Conservation (phyloP, 1,140 invertebrate species). For the Drosophila pallidifrons region DNA sequence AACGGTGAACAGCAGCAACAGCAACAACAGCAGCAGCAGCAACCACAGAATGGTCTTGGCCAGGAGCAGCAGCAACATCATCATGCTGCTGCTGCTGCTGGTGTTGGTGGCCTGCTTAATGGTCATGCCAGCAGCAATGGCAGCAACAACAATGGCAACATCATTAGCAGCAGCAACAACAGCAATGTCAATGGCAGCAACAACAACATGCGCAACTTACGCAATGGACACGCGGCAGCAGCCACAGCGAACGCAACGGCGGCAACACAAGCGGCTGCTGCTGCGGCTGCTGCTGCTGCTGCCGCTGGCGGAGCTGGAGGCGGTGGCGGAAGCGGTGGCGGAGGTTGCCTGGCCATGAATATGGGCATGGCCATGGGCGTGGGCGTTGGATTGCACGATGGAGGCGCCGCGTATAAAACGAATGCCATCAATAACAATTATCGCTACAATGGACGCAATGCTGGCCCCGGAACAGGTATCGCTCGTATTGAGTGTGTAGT, state of each 20-base stretch:
- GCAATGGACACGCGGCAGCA: slow-evolving; percentile 56
- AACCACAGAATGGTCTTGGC: slow-evolving; percentile 52
- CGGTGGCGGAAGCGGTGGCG: slow-evolving; percentile 2
- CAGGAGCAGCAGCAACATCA: slow-evolving; percentile 65
- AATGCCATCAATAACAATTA: slow-evolving; percentile 85
- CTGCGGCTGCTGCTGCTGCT: slow-evolving; percentile 22
- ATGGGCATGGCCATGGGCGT: slow-evolving; percentile 12
- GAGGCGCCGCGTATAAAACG: slow-evolving; percentile 69
- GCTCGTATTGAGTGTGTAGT: slow-evolving; percentile 71
- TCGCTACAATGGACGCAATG: slow-evolving; percentile 84
- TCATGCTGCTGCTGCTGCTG: slow-evolving; percentile 22
- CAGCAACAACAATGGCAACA: slow-evolving; percentile 7
- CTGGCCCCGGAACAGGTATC: slow-evolving; percentile 81
- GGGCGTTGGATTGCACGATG: slow-evolving; percentile 45
- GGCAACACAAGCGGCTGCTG: slow-evolving; percentile 9
- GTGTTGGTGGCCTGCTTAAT: slow-evolving; percentile 46
- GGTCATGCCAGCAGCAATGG: slow-evolving; percentile 53
- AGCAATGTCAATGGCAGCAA: slow-evolving; percentile 48
- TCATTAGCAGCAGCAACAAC: slow-evolving; percentile 33
- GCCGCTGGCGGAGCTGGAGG: slow-evolving; percentile 35
- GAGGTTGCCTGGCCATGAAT: slow-evolving; percentile 32
- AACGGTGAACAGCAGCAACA: slow-evolving; percentile 31
- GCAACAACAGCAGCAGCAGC: slow-evolving; percentile 34
- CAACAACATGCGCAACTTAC: slow-evolving; percentile 67
- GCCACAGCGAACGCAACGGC: not conserved